Base-by-base conservation (phyloP, 2,888 invertebrate species). In the Stenodema calcarata region DNA sequence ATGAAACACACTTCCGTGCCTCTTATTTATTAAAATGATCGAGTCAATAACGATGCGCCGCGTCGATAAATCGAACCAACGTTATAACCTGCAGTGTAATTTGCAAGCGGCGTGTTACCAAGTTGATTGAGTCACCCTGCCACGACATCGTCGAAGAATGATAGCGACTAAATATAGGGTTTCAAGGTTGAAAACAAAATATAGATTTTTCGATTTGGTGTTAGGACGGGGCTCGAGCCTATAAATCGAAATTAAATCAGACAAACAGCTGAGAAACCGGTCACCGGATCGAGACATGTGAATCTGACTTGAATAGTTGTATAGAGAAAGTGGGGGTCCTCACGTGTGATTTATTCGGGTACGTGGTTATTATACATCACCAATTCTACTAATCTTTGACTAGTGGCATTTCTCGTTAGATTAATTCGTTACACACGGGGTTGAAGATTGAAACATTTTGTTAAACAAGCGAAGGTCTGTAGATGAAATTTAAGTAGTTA, bases 141-240 rank as follows among this genome's bases (percentile, higher is more conserved):
- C 73, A 6, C 1, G 0, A 30, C 35, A 41, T 7, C 73, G 28
- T 6, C 28, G 41, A 73, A 35, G 73, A 73, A 16, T 41, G 73
- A 73, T 73, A 16, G 73, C 7, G 73, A 41, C 73, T 73, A 73
- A 73, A 73, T 18, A 73, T 41, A 41, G 73, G 73, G 73, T 73
- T 73, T 73, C 73, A 73, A 73, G 73, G 73, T 73, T 73, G 18
- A 41, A 35, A 62, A 62, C 62, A 41, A 73, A 73, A 41, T 73
- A 73, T 73, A 35, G 73, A 73, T 73, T 73, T n/a, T 35, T 73
- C 62, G 23, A 62, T 62, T 23, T n/a, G 54, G 54, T n/a, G 23
- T 54, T 47, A n/a, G 62, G 62, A 18, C 18, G 62, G 27, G 62
- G 62, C 12, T 62, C 11, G 54, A 18, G 62, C 23, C 62, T 62